phyloP scores from a whole-genome alignment of 2,113 vertebrate species.

The Ctenomys sociabilis region DNA sequence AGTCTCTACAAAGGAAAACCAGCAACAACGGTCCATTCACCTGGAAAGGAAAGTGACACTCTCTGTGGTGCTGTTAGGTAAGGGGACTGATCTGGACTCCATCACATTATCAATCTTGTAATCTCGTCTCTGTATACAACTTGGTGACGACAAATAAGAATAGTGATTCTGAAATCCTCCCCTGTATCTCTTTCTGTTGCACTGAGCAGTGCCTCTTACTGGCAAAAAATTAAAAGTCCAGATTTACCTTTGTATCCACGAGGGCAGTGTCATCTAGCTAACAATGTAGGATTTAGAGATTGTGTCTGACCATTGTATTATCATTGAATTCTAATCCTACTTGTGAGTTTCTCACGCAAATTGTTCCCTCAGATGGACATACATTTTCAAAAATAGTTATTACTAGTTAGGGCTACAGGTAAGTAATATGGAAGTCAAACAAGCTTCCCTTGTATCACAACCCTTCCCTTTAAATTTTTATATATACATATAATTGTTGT shows the following conservation, averaged over 20 bases:
- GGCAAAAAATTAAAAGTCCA: background rate
- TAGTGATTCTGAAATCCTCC: background rate
- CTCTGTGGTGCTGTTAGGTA: background rate
- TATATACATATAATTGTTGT: too few species aligned
- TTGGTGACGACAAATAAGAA: background rate
- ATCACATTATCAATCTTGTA: background rate
- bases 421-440: background rate
- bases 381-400: background rate
- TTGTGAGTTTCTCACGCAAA: background rate
- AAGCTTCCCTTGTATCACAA: background rate
- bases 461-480: background rate
- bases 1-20: background rate
- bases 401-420: background rate
- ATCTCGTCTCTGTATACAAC: background rate
- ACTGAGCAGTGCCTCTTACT: background rate
- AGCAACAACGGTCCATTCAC: background rate
- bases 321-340: background rate
- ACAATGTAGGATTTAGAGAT: background rate
- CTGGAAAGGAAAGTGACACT: background rate
- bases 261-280: background rate
- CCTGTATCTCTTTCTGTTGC: background rate
- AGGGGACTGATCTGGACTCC: background rate
- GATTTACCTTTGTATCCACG: background rate
- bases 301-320: background rate
- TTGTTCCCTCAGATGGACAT: background rate